Conservation (phyloP, 2,113 vertebrate species). For the Ailurus styani region DNA sequence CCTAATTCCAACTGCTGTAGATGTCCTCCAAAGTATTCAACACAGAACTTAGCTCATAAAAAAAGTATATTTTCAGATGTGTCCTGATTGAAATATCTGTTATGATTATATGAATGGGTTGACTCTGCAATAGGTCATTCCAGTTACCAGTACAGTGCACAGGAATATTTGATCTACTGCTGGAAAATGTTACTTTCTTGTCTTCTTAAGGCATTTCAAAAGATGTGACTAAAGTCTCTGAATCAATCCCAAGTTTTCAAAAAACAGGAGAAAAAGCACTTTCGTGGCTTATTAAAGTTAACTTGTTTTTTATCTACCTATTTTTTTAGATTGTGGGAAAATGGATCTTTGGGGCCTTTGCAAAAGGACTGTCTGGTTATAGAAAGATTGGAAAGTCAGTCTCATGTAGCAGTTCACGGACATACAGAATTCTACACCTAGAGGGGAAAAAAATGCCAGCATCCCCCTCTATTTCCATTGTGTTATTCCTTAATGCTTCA, state of each 20-base stretch:
- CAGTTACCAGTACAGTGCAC: background rate
- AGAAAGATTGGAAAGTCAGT: background rate
- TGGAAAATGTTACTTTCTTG: background rate
- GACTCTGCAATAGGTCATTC: background rate
- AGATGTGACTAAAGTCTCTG: background rate
- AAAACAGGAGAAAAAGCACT: background rate
- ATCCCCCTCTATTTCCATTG: background rate
- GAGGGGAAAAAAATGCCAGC: background rate
- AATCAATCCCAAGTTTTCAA: conserved; percentile 5
- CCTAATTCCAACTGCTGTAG: background rate
- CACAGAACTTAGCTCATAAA: background rate
- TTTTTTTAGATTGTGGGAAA: background rate
- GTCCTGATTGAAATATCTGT: background rate
- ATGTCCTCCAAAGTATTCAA: background rate
- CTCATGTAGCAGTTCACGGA: background rate
- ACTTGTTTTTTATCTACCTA: background rate
- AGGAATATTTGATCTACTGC: background rate
- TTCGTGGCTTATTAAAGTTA: background rate
- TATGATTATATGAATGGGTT: background rate
- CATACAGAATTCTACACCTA: background rate
- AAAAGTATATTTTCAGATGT: background rate
- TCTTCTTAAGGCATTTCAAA: background rate
- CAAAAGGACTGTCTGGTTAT: background rate
- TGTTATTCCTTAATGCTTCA: conserved; percentile 76
- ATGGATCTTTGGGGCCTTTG: background rate